These are phyloP conservation scores for Psylliodes chrysocephalus DNA, from an alignment of 2,888 invertebrate genomes.

Conservation along the genomic window DNA sequence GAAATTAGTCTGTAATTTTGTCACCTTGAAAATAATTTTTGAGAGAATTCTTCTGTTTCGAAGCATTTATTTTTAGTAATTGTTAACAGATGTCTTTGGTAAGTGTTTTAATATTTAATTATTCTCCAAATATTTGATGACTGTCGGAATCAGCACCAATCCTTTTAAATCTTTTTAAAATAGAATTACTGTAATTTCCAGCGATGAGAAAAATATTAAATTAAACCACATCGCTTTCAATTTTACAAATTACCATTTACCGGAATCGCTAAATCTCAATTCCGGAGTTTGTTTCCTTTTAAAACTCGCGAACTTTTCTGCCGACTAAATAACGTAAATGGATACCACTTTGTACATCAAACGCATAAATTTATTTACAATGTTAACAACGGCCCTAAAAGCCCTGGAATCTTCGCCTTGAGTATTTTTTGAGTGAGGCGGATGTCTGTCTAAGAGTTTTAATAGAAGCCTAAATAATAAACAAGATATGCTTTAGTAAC, in stretches of 20 bases:
- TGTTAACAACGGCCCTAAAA: slow-evolving; percentile 25
- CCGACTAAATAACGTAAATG: slow-evolving; percentile 6
- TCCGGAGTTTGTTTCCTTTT: background rate
- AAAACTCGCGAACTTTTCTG: slow-evolving; percentile 1
- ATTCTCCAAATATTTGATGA: too few relatives aligned
- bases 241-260: background rate
- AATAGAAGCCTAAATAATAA: slow-evolving; percentile 51
- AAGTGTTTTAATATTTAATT: too few relatives aligned
- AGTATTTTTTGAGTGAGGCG: slow-evolving; percentile 41
- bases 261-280: background rate
- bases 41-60: too few relatives aligned
- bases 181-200: too few relatives aligned
- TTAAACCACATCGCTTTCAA: too few relatives aligned
- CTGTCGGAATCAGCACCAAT: too few relatives aligned
- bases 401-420: slow-evolving; percentile 26
- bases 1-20: too few relatives aligned
- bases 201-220: too few relatives aligned
- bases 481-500: slow-evolving; percentile 38
- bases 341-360: slow-evolving; percentile 28
- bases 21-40: too few relatives aligned
- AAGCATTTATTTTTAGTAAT: too few relatives aligned
- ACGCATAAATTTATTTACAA: slow-evolving; percentile 36
- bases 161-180: too few relatives aligned
- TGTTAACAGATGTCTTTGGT: too few relatives aligned
- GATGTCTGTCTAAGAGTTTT: slow-evolving; percentile 47